phyloP scores from a whole-genome alignment of 2,888 invertebrate genomes.

The Pasiphila rectangulata region DNA sequence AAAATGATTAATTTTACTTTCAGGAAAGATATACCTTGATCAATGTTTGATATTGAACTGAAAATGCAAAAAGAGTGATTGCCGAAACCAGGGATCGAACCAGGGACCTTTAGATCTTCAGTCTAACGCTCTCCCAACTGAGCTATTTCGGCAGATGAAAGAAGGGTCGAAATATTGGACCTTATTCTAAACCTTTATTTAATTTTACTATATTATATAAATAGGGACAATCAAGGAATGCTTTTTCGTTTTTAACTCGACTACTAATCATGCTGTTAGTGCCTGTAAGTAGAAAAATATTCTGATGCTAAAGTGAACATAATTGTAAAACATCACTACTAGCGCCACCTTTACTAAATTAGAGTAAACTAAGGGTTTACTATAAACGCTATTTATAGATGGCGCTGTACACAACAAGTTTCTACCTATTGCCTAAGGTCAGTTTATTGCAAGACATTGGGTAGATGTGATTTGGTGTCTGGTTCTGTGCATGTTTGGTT shows the following conservation, averaged over 20 bases:
- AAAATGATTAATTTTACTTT: no score
- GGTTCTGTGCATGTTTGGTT: no score
- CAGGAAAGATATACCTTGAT: no score
- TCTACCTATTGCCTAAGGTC: background rate
- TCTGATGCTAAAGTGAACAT: background rate
- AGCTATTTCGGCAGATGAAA: conserved; percentile 80
- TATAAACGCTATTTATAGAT: conserved; percentile 32
- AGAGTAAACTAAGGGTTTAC: background rate
- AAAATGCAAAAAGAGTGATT: conserved; percentile 43
- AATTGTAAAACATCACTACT: conserved; percentile 1
- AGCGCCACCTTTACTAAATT: conserved; percentile 39
- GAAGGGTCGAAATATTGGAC: conserved; percentile 17
- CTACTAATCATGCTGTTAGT: no score
- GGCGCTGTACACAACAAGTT: conserved; percentile 26
- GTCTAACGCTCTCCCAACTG: conserved; percentile 85
- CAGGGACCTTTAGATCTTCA: conserved; percentile 87
- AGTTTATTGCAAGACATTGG: background rate
- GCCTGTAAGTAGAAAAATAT: background rate
- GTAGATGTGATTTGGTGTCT: background rate
- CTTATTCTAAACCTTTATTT: no score
- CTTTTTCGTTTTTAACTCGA: no score
- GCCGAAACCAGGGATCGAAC: conserved; percentile 87
- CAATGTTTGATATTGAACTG: no score
- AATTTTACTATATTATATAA: no score
- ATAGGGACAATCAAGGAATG: no score